Evolutionary conservation across 2,113 vertebrate genomes (phyloP).

Genomic region (Steatornis caripensis): DNA sequence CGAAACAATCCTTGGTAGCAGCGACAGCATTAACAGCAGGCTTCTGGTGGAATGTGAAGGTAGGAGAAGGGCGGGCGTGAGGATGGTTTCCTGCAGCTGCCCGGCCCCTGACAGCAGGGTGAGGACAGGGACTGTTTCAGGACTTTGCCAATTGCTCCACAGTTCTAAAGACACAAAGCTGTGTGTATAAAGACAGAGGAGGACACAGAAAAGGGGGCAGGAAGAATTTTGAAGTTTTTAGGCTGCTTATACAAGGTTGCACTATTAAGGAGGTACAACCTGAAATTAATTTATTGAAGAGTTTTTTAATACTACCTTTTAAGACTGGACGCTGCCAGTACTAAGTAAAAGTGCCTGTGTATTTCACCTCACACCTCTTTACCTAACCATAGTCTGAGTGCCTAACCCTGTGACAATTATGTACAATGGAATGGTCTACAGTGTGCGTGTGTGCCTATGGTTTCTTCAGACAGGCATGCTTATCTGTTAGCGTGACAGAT

Average conservation of each 20-base stretch:
- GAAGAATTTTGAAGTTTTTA: neutral
- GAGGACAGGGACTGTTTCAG: neutral
- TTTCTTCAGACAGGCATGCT: conserved; percentile 46
- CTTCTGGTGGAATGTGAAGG: neutral
- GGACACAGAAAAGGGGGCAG: neutral
- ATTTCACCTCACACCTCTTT: conserved; percentile 58
- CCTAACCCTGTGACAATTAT: conserved; percentile 56
- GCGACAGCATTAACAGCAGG: neutral
- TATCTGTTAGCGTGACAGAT: conserved; percentile 42
- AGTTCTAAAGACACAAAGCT: neutral
- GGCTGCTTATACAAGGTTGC: neutral
- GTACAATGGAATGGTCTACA: conserved; percentile 33
- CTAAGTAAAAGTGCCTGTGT: conserved; percentile 70
- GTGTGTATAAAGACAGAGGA: neutral
- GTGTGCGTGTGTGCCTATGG: conserved; percentile 8
- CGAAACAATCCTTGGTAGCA: neutral
- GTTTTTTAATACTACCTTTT: conserved; percentile 41
- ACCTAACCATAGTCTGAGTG: conserved; percentile 55
- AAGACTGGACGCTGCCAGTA: conserved; percentile 53
- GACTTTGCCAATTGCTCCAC: neutral
- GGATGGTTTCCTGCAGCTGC: conserved; percentile 28
- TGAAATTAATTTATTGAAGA: neutral
- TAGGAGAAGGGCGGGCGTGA: neutral
- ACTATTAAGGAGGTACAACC: neutral
- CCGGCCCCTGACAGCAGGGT: neutral